Conservation (phyloP, 2,113 vertebrate species). For the Syngnathus floridae region DNA sequence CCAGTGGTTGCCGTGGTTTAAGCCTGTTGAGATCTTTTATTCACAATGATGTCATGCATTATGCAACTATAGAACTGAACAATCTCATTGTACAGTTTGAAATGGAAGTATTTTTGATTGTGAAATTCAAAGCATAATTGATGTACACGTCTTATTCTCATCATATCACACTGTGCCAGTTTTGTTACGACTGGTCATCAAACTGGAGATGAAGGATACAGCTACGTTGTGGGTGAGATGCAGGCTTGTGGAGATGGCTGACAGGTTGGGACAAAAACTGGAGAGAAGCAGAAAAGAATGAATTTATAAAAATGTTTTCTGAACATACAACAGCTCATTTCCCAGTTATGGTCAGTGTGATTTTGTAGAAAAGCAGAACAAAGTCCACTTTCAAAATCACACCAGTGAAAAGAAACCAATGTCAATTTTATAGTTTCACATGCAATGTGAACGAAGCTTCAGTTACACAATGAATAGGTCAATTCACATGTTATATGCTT, state of each 20-base stretch:
- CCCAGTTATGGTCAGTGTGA: neutral
- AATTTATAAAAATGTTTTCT: neutral
- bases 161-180: neutral
- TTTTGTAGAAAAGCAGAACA: constrained; percentile 20
- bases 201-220: constrained; percentile 79
- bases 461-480: neutral
- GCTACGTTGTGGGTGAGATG: constrained; percentile 92
- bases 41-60: too few relatives aligned
- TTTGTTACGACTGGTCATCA: neutral
- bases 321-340: constrained; percentile 4
- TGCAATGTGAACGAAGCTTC: constrained; percentile 19
- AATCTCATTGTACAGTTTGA: neutral
- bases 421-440: constrained; percentile 20
- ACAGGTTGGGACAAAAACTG: constrained; percentile 95
- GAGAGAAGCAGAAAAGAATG: constrained; percentile 5
- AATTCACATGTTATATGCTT: neutral
- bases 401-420: constrained; percentile 21
- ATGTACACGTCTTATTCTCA: neutral
- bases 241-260: constrained; percentile 82
- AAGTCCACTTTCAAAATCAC: constrained; percentile 16
- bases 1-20: too few relatives aligned
- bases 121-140: neutral
- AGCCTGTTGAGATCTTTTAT: too few relatives aligned
- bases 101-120: neutral
- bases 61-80: too few relatives aligned